Evolutionary conservation across 2,797 vertebrate genomes (phyloP).

Genomic region (Rachycentron canadum): DNA sequence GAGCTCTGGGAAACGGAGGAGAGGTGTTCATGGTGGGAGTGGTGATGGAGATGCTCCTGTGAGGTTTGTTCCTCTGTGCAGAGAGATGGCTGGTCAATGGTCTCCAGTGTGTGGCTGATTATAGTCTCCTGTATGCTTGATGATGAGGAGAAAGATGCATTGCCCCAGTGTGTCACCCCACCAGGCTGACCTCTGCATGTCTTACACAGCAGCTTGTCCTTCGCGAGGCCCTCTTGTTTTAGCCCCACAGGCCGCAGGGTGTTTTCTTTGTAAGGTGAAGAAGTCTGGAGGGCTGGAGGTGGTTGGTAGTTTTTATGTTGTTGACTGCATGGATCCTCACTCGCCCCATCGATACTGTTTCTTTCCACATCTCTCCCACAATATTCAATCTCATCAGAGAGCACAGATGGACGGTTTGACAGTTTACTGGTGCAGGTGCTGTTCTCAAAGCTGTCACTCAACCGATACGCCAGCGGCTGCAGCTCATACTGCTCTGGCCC

Average conservation of each 20-base stretch:
- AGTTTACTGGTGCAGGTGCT: conserved; percentile 98
- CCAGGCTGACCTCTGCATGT: conserved; percentile 78
- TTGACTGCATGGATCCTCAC: conserved; percentile 71
- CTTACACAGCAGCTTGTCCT: conserved; percentile 81
- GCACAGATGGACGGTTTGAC: conserved; percentile 95
- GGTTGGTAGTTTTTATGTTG: conserved; percentile 72
- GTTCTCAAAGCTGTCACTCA: conserved; percentile 98
- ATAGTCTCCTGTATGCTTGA: conserved; percentile 86
- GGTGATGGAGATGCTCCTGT: conserved; percentile 43
- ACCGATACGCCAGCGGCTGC: conserved; percentile 93
- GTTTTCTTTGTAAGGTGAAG: conserved; percentile 93
- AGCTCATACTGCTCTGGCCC: conserved; percentile 95
- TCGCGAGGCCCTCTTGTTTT: conserved; percentile 60
- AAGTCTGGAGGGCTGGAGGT: conserved; percentile 92
- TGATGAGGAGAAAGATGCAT: conserved; percentile 82
- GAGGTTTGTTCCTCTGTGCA: conserved; percentile 71
- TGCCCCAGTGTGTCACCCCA: conserved; percentile 77
- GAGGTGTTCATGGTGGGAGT: conserved; percentile 76
- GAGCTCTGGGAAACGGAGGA: conserved; percentile 87
- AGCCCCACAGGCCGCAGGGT: conserved; percentile 58
- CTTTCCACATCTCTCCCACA: conserved; percentile 81
- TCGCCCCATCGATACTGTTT: conserved; percentile 65
- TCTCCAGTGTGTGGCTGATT: conserved; percentile 81
- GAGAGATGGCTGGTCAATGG: conserved; percentile 74
- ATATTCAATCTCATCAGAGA: conserved; percentile 94